Percentiles rank a stretch among this genome's conserved stretches.
phyloP scores from a whole-genome alignment of 2,888 invertebrate species.

The Folsomia candida region DNA sequence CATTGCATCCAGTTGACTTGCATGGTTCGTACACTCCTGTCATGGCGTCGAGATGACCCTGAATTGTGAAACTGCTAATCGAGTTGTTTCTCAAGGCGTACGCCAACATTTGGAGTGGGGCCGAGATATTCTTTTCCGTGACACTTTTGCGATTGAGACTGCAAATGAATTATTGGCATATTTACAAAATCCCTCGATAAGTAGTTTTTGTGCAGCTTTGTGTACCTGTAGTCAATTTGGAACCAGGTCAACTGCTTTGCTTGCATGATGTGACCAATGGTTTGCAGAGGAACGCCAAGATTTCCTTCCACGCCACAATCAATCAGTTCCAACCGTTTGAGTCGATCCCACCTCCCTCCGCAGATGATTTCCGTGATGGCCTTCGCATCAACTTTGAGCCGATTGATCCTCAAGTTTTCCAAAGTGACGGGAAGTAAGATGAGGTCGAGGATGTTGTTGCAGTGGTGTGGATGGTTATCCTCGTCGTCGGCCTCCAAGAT shows the following conservation, averaged over 20 bases:
- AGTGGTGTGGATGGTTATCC: neutral
- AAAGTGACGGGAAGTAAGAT: neutral
- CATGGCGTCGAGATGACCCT: neutral
- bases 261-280: neutral
- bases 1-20: neutral
- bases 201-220: neutral
- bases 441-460: neutral
- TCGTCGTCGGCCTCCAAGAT: neutral
- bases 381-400: neutral
- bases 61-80: neutral
- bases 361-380: neutral
- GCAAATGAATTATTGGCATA: neutral
- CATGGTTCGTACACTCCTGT: neutral
- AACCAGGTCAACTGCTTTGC: neutral
- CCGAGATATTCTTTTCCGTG: neutral
- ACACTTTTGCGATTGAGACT: neutral
- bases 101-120: neutral
- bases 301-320: neutral
- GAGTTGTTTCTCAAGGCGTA: neutral
- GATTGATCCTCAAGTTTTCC: neutral
- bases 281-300: neutral
- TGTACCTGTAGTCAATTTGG: neutral
- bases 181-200: no score
- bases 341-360: neutral
- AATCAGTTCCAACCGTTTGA: neutral